phyloP scores from a whole-genome alignment of 2,888 invertebrate genomes.

The Mythimna pallens region DNA sequence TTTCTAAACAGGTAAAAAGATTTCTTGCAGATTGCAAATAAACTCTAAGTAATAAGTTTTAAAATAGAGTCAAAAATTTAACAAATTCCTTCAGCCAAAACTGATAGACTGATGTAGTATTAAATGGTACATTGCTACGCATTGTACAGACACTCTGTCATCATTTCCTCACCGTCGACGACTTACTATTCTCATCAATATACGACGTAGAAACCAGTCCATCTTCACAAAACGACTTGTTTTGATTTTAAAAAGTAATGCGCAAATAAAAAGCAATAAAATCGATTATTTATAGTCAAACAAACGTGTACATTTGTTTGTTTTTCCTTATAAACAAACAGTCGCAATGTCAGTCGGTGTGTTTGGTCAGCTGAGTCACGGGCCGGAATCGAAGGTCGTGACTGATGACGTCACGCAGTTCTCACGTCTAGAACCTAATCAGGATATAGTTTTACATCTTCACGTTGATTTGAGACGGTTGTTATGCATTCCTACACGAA shows the following conservation, averaged over 20 bases:
- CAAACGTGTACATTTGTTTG: slow-evolving; percentile 37
- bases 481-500: slow-evolving; percentile 36
- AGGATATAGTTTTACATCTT: slow-evolving; percentile 60
- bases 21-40: background rate
- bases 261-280: slow-evolving; percentile 54
- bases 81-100: background rate
- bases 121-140: background rate
- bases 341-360: slow-evolving; percentile 35
- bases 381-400: slow-evolving; percentile 54
- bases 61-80: background rate
- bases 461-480: slow-evolving; percentile 56
- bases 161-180: slow-evolving; percentile 6
- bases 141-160: background rate
- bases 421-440: slow-evolving; percentile 49
- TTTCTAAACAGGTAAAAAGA: background rate
- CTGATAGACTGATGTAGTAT: background rate
- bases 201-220: slow-evolving; percentile 24
- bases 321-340: slow-evolving; percentile 50
- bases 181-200: background rate
- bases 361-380: slow-evolving; percentile 61
- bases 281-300: slow-evolving; percentile 37
- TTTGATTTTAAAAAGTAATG: slow-evolving; percentile 37
- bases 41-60: background rate
- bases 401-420: slow-evolving; percentile 53
- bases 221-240: slow-evolving; percentile 41